Conservation (phyloP, 2,797 vertebrate genomes). For the Myripristis jacobus region DNA sequence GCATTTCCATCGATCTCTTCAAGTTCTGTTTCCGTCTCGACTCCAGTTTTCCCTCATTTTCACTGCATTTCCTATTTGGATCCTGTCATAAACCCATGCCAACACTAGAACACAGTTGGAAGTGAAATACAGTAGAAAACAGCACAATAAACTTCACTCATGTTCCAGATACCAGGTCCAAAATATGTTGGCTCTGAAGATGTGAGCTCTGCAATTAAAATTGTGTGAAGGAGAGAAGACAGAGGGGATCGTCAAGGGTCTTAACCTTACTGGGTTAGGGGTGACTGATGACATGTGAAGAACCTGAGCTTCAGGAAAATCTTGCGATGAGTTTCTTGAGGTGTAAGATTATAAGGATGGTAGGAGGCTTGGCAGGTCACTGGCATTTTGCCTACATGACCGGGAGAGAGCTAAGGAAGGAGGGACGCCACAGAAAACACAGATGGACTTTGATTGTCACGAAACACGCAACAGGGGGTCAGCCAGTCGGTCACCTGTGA, state of each 20-base stretch:
- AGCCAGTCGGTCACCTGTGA: slow-evolving; percentile 45
- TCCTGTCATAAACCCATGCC: background rate
- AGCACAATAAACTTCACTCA: background rate
- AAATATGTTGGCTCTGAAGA: slow-evolving; percentile 23
- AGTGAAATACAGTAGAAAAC: too few relatives aligned
- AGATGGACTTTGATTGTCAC: slow-evolving; percentile 45
- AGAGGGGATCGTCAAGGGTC: slow-evolving; percentile 29
- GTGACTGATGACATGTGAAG: slow-evolving; percentile 69
- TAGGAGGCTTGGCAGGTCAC: slow-evolving; percentile 20
- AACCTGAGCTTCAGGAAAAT: slow-evolving; percentile 51
- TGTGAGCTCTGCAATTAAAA: slow-evolving; percentile 26
- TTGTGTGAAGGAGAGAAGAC: slow-evolving; percentile 15
- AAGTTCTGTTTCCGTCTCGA: background rate
- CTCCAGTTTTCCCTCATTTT: background rate
- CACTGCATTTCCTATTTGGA: slow-evolving; percentile 5
- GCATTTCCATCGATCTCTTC: slow-evolving; percentile 9
- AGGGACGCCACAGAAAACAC: slow-evolving; percentile 37
- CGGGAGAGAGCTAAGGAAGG: slow-evolving; percentile 4
- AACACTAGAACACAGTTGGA: background rate
- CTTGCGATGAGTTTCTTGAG: slow-evolving; percentile 50
- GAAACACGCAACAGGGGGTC: slow-evolving; percentile 55
- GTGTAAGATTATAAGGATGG: slow-evolving; percentile 59
- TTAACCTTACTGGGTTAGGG: slow-evolving; percentile 13
- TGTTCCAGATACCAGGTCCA: background rate
- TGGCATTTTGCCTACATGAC: slow-evolving; percentile 29